Conservation (phyloP, 2,888 invertebrate genomes). For the Hedychridium roseum region DNA sequence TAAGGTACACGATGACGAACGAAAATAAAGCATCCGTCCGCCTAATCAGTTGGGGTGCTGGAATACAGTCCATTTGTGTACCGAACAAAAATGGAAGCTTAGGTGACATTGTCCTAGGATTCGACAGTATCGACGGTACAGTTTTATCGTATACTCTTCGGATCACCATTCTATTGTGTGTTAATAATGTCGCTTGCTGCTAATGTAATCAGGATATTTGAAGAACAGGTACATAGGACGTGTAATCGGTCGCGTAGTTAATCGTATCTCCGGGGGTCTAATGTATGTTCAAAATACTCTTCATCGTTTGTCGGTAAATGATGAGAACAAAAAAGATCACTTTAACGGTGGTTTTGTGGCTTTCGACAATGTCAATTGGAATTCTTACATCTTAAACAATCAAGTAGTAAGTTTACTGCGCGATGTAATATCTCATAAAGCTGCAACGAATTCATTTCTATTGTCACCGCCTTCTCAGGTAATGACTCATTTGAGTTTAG, state of each 20-base stretch:
- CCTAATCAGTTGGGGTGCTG: constrained; percentile 67
- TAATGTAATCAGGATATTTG: constrained; percentile 55
- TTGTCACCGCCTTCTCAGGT: constrained; percentile 38
- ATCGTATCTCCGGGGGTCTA: constrained; percentile 63
- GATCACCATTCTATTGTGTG: no score
- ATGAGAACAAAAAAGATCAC: constrained; percentile 5
- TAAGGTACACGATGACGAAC: constrained; percentile 65
- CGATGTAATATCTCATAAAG: neutral
- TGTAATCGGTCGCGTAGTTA: constrained; percentile 67
- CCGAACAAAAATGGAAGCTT: constrained; percentile 65
- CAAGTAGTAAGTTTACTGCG: constrained; percentile 40
- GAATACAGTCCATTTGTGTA: constrained; percentile 65
- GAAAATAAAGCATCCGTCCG: constrained; percentile 60
- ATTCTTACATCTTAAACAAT: constrained; percentile 42
- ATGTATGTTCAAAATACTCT: constrained; percentile 62
- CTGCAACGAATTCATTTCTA: neutral
- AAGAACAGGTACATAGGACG: constrained; percentile 67
- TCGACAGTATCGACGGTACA: constrained; percentile 66
- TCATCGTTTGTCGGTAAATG: constrained; percentile 53
- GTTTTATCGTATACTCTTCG: neutral
- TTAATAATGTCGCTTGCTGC: neutral
- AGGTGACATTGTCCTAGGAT: constrained; percentile 68
- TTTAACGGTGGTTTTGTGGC: constrained; percentile 50
- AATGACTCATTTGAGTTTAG: constrained; percentile 64
- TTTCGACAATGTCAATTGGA: constrained; percentile 66